These are phyloP conservation scores for Zaprionus vittiger DNA, from an alignment of 1,140 invertebrate genomes.

Conservation along the genomic window DNA sequence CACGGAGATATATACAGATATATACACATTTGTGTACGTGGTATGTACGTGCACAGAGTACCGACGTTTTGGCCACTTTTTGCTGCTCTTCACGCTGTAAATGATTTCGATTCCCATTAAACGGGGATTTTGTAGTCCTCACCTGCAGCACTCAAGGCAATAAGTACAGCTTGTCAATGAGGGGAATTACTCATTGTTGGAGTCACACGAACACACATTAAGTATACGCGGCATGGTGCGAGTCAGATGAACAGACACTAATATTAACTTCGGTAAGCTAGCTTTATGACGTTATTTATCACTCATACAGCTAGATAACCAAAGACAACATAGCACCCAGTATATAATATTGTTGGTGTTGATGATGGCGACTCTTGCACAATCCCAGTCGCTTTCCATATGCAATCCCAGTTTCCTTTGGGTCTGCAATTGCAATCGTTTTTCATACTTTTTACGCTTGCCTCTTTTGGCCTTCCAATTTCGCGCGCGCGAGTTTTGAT, in stretches of 20 bases:
- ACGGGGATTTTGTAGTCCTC: slow-evolving; percentile 24
- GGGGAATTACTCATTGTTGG: background rate
- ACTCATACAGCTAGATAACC: slow-evolving; percentile 85
- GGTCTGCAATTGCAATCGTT: slow-evolving; percentile 8
- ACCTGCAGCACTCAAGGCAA: slow-evolving; percentile 20
- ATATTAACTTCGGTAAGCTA: slow-evolving; percentile 85
- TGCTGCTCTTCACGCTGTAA: background rate
- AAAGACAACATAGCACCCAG: slow-evolving; percentile 84
- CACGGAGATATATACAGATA: background rate
- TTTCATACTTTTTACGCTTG: background rate
- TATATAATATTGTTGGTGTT: background rate
- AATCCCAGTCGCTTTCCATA: slow-evolving; percentile 11
- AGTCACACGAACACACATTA: background rate
- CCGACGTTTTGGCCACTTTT: background rate
- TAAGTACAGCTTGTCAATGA: background rate
- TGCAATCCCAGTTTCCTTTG: slow-evolving; percentile 13
- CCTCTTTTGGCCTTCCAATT: slow-evolving; percentile 49
- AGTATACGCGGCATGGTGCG: slow-evolving; percentile 50
- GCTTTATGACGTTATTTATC: slow-evolving; percentile 85
- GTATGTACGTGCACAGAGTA: background rate
- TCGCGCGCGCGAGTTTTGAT: slow-evolving; percentile 34
- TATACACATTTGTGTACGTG: background rate
- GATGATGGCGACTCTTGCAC: slow-evolving; percentile 15
- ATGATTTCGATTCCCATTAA: slow-evolving; percentile 27
- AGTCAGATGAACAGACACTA: slow-evolving; percentile 64